These are phyloP conservation scores for Vimba vimba DNA, from an alignment of 2,113 vertebrate species.

Conservation along the genomic window DNA sequence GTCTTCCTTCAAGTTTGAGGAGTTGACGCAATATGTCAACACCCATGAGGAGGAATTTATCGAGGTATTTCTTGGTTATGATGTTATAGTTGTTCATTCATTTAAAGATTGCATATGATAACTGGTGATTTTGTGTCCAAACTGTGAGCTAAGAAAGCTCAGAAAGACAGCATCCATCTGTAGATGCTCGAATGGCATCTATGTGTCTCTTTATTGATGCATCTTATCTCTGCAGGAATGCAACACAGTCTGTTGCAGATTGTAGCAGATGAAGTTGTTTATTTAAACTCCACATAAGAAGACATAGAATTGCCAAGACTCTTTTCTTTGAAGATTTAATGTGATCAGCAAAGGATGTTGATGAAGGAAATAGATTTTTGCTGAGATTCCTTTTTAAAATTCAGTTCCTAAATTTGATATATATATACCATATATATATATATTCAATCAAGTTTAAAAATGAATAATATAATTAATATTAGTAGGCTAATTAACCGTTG, in stretches of 20 bases:
- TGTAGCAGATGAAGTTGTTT: not conserved
- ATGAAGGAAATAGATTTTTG: not conserved
- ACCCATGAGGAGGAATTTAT: slow-evolving; percentile 48
- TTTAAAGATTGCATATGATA: not conserved
- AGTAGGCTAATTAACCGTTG: no score
- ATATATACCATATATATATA: no score
- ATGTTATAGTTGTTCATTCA: not conserved
- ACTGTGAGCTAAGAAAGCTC: not conserved
- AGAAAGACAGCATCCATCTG: not conserved
- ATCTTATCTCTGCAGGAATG: not conserved
- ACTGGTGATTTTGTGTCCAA: not conserved
- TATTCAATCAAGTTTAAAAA: no score
- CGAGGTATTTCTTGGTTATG: slow-evolving; percentile 39
- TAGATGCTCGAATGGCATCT: not conserved
- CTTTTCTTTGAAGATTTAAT: not conserved
- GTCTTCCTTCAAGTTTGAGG: slow-evolving; percentile 17
- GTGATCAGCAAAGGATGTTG: not conserved
- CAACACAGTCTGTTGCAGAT: not conserved
- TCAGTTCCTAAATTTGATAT: no score
- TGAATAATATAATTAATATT: no score
- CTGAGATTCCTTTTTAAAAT: no score
- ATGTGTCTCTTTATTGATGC: not conserved
- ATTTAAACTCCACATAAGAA: not conserved
- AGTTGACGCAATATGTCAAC: slow-evolving; percentile 36
- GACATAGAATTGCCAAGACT: not conserved